Evolutionary conservation across 2,113 vertebrate species (phyloP), one percentile per base, ranked within the genome.

Genomic region (Leucopternis melanops): DNA sequence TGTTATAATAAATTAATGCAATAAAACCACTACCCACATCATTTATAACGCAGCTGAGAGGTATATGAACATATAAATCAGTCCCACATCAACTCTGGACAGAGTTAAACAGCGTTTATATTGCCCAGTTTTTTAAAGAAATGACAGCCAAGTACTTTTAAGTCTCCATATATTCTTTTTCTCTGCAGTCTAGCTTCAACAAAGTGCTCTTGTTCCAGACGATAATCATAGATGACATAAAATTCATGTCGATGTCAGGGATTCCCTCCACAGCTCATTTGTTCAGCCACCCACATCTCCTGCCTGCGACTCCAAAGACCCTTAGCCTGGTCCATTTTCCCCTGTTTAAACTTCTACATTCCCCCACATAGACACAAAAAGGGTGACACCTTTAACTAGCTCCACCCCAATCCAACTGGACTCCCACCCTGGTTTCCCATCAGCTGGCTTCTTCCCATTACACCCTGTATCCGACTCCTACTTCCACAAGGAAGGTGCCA

Each of bases 1-100:
- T 81, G 87, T 97, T 97, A 96, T 97, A 98, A 98, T 97, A 98
- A 98, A 98, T 98, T 97, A 95, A 87, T 80, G 94, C 96, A 97
- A 97, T 77, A 79, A 55, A 95, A 13, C 21, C 77, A 72, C 16
- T 25, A 75, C 8, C 22, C 16, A 57, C 71, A 23, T 36, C 16
- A 59, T 45, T n/a, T 67, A 44, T 31, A 74, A 89, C 0, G 2
- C 40, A 75, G 34, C 38, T 62, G 75, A 75, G 61, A 86, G 63
- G 25, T 78, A 27, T 38, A 71, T 20, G 38, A 57, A 42, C 0
- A 0, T 49, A 95, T 73, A 88, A 94, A 96, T 86, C 81, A 57
- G 67, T 42, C 78, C 47, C 15, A 55, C 66, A 86, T 29, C 34
- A 72, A 32, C 50, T 38, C 66, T 54, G 75, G 66, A 75, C 54